Conservation (phyloP, 92 coral and sea anemone genomes). For the Phenganax stokvisi region DNA sequence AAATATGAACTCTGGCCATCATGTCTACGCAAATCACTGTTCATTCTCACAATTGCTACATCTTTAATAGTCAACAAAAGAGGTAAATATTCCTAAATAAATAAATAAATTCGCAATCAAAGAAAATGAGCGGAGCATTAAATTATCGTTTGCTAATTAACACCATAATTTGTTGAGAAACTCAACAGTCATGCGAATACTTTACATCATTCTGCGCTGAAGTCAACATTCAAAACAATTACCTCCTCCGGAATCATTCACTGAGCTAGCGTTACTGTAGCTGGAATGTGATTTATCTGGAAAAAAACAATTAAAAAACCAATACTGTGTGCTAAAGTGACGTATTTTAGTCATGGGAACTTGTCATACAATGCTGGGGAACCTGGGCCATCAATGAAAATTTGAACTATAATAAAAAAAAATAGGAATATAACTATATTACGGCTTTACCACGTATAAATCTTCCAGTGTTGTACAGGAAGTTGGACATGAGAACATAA, state of each 20-base stretch:
- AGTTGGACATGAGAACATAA: conserved; percentile 91
- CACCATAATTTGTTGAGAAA: no score
- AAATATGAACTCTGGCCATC: background rate
- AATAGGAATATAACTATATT: no score
- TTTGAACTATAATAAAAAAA: no score
- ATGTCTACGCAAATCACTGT: background rate
- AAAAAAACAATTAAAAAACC: background rate
- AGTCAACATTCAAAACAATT: background rate
- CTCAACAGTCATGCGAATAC: no score
- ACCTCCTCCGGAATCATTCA: conserved; percentile 2
- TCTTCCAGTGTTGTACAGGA: conserved; percentile 76
- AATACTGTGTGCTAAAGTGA: background rate
- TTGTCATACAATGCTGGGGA: background rate
- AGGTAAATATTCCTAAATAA: no score
- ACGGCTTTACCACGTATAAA: conserved; percentile 69
- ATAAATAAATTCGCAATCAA: no score
- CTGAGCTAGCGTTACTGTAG: background rate
- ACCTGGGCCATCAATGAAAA: no score
- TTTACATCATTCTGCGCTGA: no score
- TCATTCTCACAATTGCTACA: no score
- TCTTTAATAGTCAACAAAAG: no score
- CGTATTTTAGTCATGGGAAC: background rate
- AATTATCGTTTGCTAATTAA: no score
- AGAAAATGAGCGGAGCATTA: no score
- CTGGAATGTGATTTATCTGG: background rate